Evolutionary conservation across 2,888 invertebrate species (phyloP).

Genomic region (Andrena bucephala): DNA sequence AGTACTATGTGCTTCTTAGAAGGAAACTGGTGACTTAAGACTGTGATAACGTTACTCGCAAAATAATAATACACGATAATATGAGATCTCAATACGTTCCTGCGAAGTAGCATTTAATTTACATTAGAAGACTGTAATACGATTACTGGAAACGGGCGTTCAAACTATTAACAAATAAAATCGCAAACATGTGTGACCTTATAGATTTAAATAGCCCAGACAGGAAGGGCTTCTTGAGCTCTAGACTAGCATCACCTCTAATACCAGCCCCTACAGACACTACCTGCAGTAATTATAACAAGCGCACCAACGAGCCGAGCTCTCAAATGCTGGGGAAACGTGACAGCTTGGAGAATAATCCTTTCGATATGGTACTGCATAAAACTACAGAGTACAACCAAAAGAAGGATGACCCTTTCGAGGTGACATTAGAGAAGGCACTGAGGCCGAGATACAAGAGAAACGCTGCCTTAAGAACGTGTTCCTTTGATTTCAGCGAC

Average conservation of each 20-base stretch:
- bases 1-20: not conserved
- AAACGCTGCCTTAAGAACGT: constrained; percentile 3
- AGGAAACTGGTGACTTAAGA: not conserved
- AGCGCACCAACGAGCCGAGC: not conserved
- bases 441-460: constrained; percentile 49
- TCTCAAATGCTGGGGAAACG: constrained; percentile 58
- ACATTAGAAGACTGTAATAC: not conserved
- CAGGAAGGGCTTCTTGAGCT: constrained; percentile 50
- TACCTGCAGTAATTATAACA: constrained; percentile 21
- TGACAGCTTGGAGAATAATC: constrained; percentile 79
- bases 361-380: constrained; percentile 78
- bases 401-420: constrained; percentile 81
- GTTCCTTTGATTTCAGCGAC: constrained; percentile 61
- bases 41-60: constrained; percentile 22
- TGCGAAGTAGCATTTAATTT: constrained; percentile 19
- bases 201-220: constrained; percentile 80
- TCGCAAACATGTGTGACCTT: constrained; percentile 77
- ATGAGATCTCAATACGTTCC: constrained; percentile 26
- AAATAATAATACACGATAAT: constrained; percentile 15
- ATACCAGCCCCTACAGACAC: constrained; percentile 73
- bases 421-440: constrained; percentile 76
- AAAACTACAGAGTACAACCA: constrained; percentile 78
- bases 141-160: not conserved
- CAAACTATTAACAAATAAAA: not conserved
- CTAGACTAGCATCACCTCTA: constrained; percentile 77